A percentile compares a stretch with the other conserved stretches of the same genome.
phyloP scores from a whole-genome alignment of 2,113 vertebrate genomes.

The Urocolius indicus region DNA sequence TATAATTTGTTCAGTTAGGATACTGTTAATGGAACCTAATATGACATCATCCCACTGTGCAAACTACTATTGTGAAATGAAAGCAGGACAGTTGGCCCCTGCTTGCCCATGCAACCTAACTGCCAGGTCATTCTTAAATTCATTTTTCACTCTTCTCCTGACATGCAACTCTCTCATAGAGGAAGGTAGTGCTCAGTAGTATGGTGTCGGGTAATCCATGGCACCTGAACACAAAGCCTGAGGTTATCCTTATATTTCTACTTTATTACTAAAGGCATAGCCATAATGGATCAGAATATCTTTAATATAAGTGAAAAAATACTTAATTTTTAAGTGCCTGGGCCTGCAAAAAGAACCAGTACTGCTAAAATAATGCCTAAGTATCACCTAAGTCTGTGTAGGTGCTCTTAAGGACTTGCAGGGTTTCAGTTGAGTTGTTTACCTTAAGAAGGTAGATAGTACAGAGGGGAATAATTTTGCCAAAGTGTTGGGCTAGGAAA shows the following conservation, averaged over 20 bases:
- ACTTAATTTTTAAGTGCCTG: not conserved
- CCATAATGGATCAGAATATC: not conserved
- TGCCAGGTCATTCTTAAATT: not conserved
- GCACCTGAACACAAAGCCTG: not conserved
- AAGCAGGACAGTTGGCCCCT: not conserved
- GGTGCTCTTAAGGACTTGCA: not conserved
- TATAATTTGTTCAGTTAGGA: not conserved
- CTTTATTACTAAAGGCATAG: not conserved
- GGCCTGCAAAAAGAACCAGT: not conserved
- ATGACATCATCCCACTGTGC: accelerated
- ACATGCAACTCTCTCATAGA: not conserved
- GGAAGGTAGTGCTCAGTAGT: not conserved
- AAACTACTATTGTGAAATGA: not conserved
- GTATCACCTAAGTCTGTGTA: not conserved
- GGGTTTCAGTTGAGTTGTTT: not conserved
- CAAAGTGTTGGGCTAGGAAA: not conserved
- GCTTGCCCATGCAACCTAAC: not conserved
- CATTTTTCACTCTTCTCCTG: not conserved
- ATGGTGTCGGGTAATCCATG: not conserved
- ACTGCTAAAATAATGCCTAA: not conserved
- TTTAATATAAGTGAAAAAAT: not conserved
- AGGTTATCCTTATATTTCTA: not conserved
- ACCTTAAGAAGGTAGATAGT: not conserved
- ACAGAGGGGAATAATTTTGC: not conserved
- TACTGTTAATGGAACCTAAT: not conserved